These are phyloP conservation scores for Delphinapterus leucas DNA, from an alignment of 2,113 vertebrate species.

Conservation along the genomic window DNA sequence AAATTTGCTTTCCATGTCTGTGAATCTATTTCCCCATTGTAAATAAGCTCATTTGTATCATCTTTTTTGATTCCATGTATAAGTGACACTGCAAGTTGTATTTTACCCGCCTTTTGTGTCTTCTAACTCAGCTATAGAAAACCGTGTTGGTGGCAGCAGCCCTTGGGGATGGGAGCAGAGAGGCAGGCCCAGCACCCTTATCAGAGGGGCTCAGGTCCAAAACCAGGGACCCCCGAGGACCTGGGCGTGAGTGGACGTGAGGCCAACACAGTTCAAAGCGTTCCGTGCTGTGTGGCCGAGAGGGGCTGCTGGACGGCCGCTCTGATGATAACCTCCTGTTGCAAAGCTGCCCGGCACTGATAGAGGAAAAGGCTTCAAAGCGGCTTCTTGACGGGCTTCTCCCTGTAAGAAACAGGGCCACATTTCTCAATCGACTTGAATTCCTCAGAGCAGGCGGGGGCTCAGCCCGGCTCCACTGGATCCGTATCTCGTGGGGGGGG, in stretches of 20 bases:
- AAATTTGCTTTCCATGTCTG: neutral
- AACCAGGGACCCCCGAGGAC: too few species aligned
- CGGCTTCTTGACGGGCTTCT: neutral
- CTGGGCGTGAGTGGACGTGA: neutral
- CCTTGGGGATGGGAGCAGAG: neutral
- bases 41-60: neutral
- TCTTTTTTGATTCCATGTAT: neutral
- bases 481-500: neutral
- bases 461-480: neutral
- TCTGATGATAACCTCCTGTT: neutral
- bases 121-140: neutral
- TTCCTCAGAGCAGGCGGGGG: neutral
- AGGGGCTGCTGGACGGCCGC: neutral
- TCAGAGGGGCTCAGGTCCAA: neutral
- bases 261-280: neutral
- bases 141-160: neutral
- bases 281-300: neutral
- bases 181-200: neutral
- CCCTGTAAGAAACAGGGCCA: neutral
- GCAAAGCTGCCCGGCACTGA: conserved; percentile 42
- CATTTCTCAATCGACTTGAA: neutral
- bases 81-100: neutral
- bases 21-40: neutral
- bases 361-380: conserved; percentile 56
- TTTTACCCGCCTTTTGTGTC: neutral